Conservation (phyloP, 1,140 invertebrate species). For the Drosophila dunni region DNA sequence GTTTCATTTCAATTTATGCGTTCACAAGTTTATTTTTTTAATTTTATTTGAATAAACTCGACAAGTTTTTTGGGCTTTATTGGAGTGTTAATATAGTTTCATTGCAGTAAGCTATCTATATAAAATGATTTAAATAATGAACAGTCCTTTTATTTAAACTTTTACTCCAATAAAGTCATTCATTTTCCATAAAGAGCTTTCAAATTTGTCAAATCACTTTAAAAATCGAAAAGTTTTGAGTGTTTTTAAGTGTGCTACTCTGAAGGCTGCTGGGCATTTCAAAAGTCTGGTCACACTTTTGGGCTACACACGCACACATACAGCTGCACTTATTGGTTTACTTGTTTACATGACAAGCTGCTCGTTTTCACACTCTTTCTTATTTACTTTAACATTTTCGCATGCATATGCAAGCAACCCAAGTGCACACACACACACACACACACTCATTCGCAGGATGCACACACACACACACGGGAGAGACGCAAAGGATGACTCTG, state of each 20-base stretch:
- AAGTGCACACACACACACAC: constrained; percentile 41
- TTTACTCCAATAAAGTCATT: too few species aligned
- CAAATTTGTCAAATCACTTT: neutral
- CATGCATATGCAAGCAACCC: constrained; percentile 78
- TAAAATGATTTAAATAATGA: too few species aligned
- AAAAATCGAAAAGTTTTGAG: constrained; percentile 2
- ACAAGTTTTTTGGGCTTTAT: neutral
- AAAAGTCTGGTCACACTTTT: constrained; percentile 29
- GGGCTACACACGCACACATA: constrained; percentile 17
- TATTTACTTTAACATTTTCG: constrained; percentile 82
- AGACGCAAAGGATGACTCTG: constrained; percentile 24
- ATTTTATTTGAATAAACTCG: neutral
- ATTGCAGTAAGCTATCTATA: too few species aligned
- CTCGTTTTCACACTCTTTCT: constrained; percentile 82
- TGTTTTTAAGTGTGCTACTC: constrained; percentile 12
- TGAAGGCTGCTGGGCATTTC: constrained; percentile 9
- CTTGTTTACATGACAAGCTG: constrained; percentile 82
- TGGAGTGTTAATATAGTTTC: too few species aligned
- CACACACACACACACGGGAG: neutral
- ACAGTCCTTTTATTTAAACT: too few species aligned
- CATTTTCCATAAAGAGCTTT: neutral
- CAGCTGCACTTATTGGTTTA: constrained; percentile 63
- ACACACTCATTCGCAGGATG: constrained; percentile 9
- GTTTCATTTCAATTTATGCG: neutral
- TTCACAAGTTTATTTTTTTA: neutral